Conservation (phyloP, 2,888 invertebrate genomes). For the Sepiola atlantica region DNA sequence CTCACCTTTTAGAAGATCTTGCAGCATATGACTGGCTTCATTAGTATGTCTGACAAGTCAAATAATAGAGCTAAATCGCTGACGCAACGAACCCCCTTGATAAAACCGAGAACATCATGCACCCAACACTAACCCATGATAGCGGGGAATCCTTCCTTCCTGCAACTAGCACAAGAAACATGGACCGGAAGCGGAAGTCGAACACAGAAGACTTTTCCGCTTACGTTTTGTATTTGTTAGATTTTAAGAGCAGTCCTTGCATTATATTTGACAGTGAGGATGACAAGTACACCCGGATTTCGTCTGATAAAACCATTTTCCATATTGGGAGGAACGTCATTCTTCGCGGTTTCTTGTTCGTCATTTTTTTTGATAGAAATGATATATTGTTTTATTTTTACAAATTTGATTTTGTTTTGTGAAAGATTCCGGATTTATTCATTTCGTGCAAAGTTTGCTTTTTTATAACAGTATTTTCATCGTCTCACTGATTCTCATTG, state of each 20-base stretch:
- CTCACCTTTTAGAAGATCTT: not conserved
- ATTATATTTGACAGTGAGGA: not conserved
- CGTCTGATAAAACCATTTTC: not conserved
- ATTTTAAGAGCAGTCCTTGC: not conserved
- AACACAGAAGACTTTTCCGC: not conserved
- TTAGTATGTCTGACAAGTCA: not conserved
- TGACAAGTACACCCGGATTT: not conserved
- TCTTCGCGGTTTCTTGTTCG: not conserved
- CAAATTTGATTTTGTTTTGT: not conserved
- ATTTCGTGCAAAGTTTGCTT: not conserved
- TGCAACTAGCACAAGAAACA: not conserved
- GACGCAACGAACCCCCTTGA: not conserved
- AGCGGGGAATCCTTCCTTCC: not conserved
- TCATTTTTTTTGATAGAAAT: not conserved
- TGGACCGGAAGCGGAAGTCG: conserved; percentile 32
- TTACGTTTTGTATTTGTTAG: not conserved
- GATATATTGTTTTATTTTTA: conserved; percentile 22
- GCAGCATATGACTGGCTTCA: not conserved
- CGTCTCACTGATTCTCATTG: not conserved
- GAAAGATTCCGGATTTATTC: not conserved
- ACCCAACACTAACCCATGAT: not conserved
- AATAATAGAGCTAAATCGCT: not conserved
- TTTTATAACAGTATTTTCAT: not conserved
- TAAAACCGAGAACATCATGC: not conserved
- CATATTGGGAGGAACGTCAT: not conserved